A percentile compares a stretch with the other conserved stretches of the same genome.
These are phyloP conservation scores for Microcebus tavaratra DNA, from an alignment of 2,113 vertebrate species.

Conservation along the genomic window DNA sequence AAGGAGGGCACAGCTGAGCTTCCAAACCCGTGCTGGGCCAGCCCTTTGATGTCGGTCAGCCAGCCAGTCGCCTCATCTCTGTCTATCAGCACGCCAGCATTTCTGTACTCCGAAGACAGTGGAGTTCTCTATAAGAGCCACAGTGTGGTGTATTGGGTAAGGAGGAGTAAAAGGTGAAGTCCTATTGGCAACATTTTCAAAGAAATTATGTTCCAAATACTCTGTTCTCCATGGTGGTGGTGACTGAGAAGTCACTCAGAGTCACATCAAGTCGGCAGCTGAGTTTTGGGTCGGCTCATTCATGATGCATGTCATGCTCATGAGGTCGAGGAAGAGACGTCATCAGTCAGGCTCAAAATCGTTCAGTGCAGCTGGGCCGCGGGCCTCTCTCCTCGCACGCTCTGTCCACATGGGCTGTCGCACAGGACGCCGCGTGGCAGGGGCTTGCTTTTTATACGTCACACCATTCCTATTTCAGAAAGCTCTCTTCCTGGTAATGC, in stretches of 20 bases:
- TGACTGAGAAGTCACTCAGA: neutral
- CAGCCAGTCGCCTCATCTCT: no score
- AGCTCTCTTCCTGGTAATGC: neutral
- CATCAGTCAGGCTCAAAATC: neutral
- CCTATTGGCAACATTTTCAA: neutral
- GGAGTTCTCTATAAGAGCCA: neutral
- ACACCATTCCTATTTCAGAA: neutral
- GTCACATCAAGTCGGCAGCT: no score
- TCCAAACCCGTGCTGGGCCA: no score
- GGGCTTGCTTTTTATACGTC: neutral
- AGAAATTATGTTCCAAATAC: neutral
- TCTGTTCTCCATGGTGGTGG: neutral
- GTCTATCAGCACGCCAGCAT: accelerated
- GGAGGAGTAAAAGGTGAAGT: neutral
- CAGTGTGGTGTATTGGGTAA: neutral
- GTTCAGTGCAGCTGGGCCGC: neutral
- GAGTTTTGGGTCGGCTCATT: no score
- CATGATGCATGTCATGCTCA: neutral
- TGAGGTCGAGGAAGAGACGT: neutral
- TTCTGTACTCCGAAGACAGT: neutral
- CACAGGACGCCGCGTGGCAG: accelerated
- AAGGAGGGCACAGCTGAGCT: neutral
- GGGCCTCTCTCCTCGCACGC: neutral
- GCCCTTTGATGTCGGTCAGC: no score
- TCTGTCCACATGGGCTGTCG: accelerated